Conservation (phyloP, 2,888 invertebrate genomes). For the Malthinus flaveolus region DNA sequence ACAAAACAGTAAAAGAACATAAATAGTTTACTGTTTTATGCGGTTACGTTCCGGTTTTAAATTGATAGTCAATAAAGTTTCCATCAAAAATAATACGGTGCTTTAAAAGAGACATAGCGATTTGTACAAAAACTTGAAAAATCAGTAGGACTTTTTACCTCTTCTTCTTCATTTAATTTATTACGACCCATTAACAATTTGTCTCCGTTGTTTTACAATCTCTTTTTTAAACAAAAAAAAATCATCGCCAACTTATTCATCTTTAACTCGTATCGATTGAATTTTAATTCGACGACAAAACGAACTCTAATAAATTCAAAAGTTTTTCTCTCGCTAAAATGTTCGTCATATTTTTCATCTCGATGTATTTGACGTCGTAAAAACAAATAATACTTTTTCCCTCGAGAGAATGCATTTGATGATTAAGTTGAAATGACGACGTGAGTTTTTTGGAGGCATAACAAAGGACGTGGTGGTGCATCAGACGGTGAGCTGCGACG, state of each 20-base stretch:
- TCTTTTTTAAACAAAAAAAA: too few species aligned
- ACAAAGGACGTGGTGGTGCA: constrained; percentile 28
- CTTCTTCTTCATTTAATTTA: constrained; percentile 3
- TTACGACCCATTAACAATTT: constrained; percentile 6
- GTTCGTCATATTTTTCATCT: too few species aligned
- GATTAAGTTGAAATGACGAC: constrained; percentile 35
- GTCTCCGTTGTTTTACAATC: constrained; percentile 10
- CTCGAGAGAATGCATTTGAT: constrained; percentile 37
- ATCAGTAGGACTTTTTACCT: neutral
- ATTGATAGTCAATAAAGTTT: constrained; percentile 16
- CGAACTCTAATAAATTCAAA: too few species aligned
- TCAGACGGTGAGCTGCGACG: constrained; percentile 60
- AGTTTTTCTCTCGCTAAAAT: too few species aligned
- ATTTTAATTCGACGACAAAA: too few species aligned
- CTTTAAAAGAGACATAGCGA: constrained; percentile 12
- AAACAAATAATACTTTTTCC: constrained; percentile 17
- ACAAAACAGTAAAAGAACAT: neutral
- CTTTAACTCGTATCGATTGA: too few species aligned
- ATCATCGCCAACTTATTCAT: too few species aligned
- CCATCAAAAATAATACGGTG: constrained; percentile 10
- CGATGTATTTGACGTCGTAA: neutral
- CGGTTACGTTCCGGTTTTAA: constrained; percentile 1
- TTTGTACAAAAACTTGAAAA: constrained; percentile 12
- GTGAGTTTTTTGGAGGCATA: constrained; percentile 20
- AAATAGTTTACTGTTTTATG: constrained; percentile 4